Evolutionary conservation across 2,113 vertebrate species (phyloP).

Genomic region (Tachycineta bicolor): DNA sequence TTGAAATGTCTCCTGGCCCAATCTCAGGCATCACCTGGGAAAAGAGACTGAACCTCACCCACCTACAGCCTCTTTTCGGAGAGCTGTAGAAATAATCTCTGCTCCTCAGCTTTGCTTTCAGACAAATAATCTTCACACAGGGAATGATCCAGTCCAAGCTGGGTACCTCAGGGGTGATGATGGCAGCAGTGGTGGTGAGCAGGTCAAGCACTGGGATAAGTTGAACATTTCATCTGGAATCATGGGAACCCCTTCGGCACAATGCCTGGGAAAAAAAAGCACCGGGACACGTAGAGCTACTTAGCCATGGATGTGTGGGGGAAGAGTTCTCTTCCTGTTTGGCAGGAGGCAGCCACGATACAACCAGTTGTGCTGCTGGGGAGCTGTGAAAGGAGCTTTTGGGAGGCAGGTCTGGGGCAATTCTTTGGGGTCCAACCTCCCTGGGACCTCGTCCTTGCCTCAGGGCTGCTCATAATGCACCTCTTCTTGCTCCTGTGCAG

Average conservation of each 20-base stretch:
- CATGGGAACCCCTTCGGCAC: not conserved
- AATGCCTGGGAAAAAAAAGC: not conserved
- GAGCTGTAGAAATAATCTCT: not conserved
- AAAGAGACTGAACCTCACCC: rapidly evolving
- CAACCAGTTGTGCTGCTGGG: not conserved
- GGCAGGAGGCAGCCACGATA: not conserved
- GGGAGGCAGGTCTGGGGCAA: not conserved
- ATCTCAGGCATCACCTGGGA: not conserved
- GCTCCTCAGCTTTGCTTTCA: not conserved
- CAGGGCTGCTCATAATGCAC: not conserved
- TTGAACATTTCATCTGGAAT: not conserved
- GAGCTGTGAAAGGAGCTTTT: not conserved
- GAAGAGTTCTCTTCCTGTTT: not conserved
- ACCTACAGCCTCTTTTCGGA: not conserved
- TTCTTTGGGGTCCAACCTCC: not conserved
- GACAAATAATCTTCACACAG: not conserved
- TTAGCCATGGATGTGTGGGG: not conserved
- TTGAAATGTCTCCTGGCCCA: not conserved
- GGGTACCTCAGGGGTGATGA: not conserved
- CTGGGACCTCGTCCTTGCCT: not conserved
- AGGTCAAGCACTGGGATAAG: not conserved
- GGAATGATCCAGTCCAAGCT: not conserved
- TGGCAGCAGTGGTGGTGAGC: not conserved
- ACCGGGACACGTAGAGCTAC: rapidly evolving
- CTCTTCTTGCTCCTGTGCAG: not conserved